phyloP scores from a whole-genome alignment of 1,140 invertebrate species.

The Telenomus remus region DNA sequence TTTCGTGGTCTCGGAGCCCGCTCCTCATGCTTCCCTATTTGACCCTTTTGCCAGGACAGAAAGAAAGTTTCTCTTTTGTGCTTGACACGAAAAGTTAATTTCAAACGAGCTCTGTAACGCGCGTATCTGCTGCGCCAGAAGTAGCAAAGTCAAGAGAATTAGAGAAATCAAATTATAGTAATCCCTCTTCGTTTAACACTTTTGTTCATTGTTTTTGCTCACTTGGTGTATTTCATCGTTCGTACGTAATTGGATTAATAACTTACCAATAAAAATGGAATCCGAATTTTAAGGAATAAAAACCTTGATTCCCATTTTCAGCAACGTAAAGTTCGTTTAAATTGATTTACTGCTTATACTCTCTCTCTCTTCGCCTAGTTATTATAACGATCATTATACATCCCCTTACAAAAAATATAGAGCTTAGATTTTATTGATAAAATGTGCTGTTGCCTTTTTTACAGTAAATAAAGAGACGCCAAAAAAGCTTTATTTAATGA shows the following conservation, averaged over 20 bases:
- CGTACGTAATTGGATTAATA: constrained; percentile 37
- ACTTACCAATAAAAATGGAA: constrained; percentile 7
- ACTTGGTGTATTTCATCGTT: constrained; percentile 14
- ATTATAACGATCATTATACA: too few species aligned
- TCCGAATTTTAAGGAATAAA: constrained; percentile 14
- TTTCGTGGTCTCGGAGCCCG: constrained; percentile 50
- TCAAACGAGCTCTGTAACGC: constrained; percentile 50
- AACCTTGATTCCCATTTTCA: neutral
- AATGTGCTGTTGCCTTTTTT: too few species aligned
- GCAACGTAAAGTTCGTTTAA: too few species aligned
- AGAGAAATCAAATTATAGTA: constrained; percentile 56
- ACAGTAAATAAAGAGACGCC: too few species aligned
- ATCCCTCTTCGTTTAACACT: constrained; percentile 24
- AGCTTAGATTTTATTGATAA: too few species aligned
- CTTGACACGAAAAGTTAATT: constrained; percentile 59
- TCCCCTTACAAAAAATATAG: too few species aligned
- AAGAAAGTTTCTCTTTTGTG: constrained; percentile 55
- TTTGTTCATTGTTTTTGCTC: constrained; percentile 29
- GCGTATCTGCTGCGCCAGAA: constrained; percentile 37
- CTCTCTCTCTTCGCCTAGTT: too few species aligned
- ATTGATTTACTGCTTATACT: too few species aligned
- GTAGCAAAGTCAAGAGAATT: constrained; percentile 54
- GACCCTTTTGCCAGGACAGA: constrained; percentile 53
- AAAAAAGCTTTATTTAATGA: constrained; percentile 33
- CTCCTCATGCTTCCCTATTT: constrained; percentile 47